Conservation (phyloP, 2,888 invertebrate genomes). For the Branchellion lobata region DNA sequence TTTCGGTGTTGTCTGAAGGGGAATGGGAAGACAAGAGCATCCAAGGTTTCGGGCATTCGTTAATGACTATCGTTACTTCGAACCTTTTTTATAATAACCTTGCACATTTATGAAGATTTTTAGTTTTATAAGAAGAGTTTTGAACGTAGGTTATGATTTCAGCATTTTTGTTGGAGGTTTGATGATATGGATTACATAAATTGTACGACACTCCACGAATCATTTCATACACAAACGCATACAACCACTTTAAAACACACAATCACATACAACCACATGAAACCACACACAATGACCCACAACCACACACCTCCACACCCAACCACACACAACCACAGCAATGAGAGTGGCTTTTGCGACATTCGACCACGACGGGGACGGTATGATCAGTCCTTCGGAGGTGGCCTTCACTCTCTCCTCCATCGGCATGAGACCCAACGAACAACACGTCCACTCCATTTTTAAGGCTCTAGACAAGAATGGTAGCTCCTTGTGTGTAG, state of each 20-base stretch:
- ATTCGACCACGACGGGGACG: slow-evolving; percentile 37
- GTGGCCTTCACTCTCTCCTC: slow-evolving; percentile 19
- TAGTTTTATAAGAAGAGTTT: background rate
- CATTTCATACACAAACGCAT: background rate
- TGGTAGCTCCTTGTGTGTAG: background rate
- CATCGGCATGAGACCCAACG: background rate
- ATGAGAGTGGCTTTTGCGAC: slow-evolving; percentile 36
- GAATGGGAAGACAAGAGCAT: slow-evolving; percentile 26
- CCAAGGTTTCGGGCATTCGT: slow-evolving; percentile 28
- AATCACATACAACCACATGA: background rate
- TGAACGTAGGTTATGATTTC: background rate
- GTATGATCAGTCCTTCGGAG: slow-evolving; percentile 36
- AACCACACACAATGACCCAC: too few relatives aligned
- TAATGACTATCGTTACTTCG: too few relatives aligned
- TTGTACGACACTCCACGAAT: background rate
- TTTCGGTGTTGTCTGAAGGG: slow-evolving; percentile 25
- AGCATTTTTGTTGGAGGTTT: background rate
- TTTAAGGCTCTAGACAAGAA: slow-evolving; percentile 34
- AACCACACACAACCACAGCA: background rate
- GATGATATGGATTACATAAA: too few relatives aligned
- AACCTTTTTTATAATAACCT: too few relatives aligned
- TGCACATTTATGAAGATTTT: background rate
- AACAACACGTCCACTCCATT: background rate
- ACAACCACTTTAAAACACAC: too few relatives aligned
- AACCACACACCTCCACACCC: background rate